These are phyloP conservation scores for Capromys pilorides DNA, from an alignment of 2,797 vertebrate genomes.

Conservation along the genomic window DNA sequence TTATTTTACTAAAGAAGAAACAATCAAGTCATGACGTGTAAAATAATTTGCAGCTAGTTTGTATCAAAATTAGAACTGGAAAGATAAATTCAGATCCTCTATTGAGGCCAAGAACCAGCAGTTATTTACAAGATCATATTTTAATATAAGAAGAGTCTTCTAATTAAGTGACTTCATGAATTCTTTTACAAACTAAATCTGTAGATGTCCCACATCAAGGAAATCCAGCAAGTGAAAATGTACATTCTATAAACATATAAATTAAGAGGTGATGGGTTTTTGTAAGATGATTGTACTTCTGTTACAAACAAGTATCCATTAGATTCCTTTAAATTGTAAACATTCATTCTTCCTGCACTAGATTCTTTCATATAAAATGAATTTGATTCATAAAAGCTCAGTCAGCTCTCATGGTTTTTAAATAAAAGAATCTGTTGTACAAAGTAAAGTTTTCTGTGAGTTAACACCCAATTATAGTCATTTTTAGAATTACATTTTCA, in stretches of 20 bases:
- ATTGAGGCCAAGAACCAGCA: neutral
- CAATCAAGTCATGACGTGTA: neutral
- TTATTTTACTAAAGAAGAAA: slow-evolving; percentile 41
- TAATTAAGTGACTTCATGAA: slow-evolving; percentile 12
- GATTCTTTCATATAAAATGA: slow-evolving; percentile 55
- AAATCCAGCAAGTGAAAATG: slow-evolving; percentile 42
- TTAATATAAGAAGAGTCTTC: slow-evolving; percentile 1
- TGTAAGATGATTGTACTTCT: slow-evolving; percentile 18
- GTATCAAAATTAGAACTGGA: neutral
- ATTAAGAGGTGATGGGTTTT: neutral
- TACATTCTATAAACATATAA: slow-evolving; percentile 4
- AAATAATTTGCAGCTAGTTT: slow-evolving; percentile 41
- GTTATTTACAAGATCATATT: slow-evolving; percentile 13
- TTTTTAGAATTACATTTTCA: slow-evolving; percentile 47
- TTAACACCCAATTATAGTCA: slow-evolving; percentile 24
- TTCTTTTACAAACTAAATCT: slow-evolving; percentile 41
- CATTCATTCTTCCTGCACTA: neutral
- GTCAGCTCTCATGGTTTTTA: neutral
- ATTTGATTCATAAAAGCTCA: slow-evolving; percentile 1
- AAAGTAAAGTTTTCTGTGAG: slow-evolving; percentile 36
- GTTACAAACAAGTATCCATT: neutral
- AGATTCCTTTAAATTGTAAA: slow-evolving; percentile 39
- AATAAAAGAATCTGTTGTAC: neutral
- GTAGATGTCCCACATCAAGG: neutral
- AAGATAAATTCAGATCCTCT: neutral